phyloP scores from a whole-genome alignment of 2,797 vertebrate genomes.

The Strix occidentalis region DNA sequence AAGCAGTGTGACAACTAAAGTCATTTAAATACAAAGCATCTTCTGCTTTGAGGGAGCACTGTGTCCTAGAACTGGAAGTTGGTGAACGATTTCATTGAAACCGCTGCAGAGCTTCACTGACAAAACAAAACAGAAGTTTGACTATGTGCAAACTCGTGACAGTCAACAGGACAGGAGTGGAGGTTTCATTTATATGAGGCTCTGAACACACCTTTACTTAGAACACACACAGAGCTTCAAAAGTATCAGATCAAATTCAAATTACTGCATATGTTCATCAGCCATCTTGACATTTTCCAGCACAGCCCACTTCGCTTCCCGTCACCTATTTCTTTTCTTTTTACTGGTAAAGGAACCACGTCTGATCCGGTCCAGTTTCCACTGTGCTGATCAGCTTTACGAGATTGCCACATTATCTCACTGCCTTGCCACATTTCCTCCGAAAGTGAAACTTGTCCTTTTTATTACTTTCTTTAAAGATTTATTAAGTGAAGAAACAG shows the following conservation, averaged over 20 bases:
- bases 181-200: not conserved
- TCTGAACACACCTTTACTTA: not conserved
- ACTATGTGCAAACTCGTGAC: rapidly evolving
- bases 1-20: not conserved
- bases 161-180: rapidly evolving
- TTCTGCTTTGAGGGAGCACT: not conserved
- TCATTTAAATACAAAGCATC: not conserved
- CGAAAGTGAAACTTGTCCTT: not conserved
- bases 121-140: not conserved
- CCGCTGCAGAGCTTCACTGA: not conserved
- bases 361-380: rapidly evolving
- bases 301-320: not conserved
- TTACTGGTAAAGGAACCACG: rapidly evolving
- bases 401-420: not conserved
- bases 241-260: not conserved
- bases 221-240: not conserved
- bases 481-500: not conserved
- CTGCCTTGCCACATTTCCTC: not conserved
- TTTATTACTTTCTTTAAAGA: not conserved
- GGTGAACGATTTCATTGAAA: not conserved
- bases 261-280: not conserved
- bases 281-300: not conserved
- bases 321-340: not conserved
- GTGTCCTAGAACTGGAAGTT: not conserved
- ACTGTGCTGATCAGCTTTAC: rapidly evolving